Evolutionary conservation across 2,888 invertebrate genomes (phyloP).

Genomic region (Cetonia aurata): DNA sequence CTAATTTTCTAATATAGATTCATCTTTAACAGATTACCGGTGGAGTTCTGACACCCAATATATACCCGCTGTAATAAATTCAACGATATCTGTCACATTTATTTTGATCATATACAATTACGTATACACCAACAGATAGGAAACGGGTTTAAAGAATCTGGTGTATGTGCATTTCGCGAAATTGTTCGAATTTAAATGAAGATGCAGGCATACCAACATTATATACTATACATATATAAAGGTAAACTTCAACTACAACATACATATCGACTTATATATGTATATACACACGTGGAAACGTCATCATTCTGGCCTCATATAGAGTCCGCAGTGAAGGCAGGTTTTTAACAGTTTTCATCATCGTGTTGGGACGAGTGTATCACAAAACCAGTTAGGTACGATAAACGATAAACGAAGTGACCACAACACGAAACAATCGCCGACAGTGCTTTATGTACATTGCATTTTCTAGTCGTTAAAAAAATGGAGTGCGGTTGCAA

Average conservation of each 20-base stretch:
- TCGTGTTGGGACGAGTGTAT: constrained; percentile 29
- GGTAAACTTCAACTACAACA: background rate
- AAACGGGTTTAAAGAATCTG: background rate
- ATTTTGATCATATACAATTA: background rate
- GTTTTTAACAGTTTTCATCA: constrained; percentile 37
- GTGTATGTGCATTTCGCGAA: background rate
- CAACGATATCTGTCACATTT: background rate
- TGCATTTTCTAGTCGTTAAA: too few species aligned
- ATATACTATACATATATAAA: background rate
- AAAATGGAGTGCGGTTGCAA: constrained; percentile 72
- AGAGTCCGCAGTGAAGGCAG: constrained; percentile 8
- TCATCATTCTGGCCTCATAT: constrained; percentile 22
- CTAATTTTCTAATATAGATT: too few species aligned
- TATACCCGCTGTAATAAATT: too few species aligned
- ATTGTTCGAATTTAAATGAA: constrained; percentile 20
- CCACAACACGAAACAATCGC: constrained; percentile 1
- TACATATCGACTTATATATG: background rate
- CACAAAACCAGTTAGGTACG: constrained; percentile 43
- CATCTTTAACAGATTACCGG: too few species aligned
- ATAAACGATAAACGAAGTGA: constrained; percentile 20
- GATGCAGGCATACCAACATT: background rate
- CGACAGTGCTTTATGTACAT: background rate
- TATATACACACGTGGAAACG: constrained; percentile 16
- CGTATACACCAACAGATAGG: background rate
- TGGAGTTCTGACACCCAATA: too few species aligned